A percentile compares a stretch with the other conserved stretches of the same genome.
phyloP scores from a whole-genome alignment of 2,888 invertebrate species.

The Leucozona laternaria region DNA sequence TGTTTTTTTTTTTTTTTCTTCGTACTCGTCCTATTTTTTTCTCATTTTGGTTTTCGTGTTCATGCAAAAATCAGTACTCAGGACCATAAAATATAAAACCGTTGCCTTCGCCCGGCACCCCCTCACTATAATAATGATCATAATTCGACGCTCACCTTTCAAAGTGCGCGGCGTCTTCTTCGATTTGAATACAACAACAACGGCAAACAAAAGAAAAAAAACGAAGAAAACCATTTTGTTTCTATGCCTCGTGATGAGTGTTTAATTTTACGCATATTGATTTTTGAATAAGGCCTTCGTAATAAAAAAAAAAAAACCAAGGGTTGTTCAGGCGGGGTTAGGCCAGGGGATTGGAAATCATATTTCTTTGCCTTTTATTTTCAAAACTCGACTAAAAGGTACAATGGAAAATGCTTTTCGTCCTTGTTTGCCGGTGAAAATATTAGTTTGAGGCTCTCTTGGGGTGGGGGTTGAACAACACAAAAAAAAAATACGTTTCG shows the following conservation, averaged over 20 bases:
- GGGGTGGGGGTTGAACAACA: not conserved
- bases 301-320: not conserved
- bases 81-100: slow-evolving; percentile 45
- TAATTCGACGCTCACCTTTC: slow-evolving; percentile 50
- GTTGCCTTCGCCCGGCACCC: not conserved
- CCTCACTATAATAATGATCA: not conserved
- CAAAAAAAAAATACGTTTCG: slow-evolving; percentile 3
- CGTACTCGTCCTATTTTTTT: slow-evolving; percentile 2
- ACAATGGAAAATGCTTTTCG: slow-evolving; percentile 46
- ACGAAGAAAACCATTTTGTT: slow-evolving; percentile 7
- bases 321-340: not conserved
- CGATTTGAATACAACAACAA: slow-evolving; percentile 43
- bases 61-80: slow-evolving; percentile 64
- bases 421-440: slow-evolving; percentile 26
- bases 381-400: slow-evolving; percentile 29
- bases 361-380: slow-evolving; percentile 60
- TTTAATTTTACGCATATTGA: slow-evolving; percentile 75
- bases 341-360: slow-evolving; percentile 40
- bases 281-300: slow-evolving; percentile 49
- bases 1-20: not conserved
- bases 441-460: slow-evolving; percentile 15
- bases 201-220: not conserved
- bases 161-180: slow-evolving; percentile 22
- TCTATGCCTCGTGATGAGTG: slow-evolving; percentile 46
- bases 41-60: slow-evolving; percentile 54